Evolutionary conservation across 2,888 invertebrate genomes (phyloP).

Genomic region (Mythimna vitellina): DNA sequence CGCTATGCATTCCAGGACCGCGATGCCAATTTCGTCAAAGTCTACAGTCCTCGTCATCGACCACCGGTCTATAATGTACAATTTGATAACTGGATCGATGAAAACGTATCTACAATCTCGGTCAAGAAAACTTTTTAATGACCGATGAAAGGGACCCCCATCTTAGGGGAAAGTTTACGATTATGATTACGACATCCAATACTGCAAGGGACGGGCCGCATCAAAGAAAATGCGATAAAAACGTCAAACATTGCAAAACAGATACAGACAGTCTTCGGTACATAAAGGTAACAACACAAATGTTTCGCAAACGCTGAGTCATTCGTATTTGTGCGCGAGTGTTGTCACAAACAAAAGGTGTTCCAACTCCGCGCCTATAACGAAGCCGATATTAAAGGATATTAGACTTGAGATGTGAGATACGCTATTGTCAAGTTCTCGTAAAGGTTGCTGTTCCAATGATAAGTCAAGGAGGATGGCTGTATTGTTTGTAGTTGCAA

Average conservation of each 20-base stretch:
- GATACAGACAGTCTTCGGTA: conserved; percentile 26
- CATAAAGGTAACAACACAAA: conserved; percentile 42
- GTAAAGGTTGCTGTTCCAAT: conserved; percentile 3
- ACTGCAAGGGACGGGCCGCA: background rate
- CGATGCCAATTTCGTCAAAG: too few species aligned
- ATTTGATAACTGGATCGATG: background rate
- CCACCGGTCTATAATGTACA: background rate
- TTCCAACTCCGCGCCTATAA: conserved; percentile 43
- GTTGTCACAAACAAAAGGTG: conserved; percentile 52
- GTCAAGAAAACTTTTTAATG: conserved; percentile 15
- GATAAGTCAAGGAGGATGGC: conserved; percentile 11
- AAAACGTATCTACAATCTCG: background rate
- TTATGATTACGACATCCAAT: conserved; percentile 8
- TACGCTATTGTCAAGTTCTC: conserved; percentile 28
- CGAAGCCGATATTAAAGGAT: conserved; percentile 37
- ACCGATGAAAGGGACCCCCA: conserved; percentile 2
- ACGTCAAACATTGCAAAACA: conserved; percentile 37
- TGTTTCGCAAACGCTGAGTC: conserved; percentile 56
- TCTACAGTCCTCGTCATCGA: background rate
- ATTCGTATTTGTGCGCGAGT: conserved; percentile 28
- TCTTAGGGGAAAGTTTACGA: conserved; percentile 1
- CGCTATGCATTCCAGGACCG: too few species aligned
- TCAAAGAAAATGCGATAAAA: conserved; percentile 14
- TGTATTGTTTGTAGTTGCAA: background rate
- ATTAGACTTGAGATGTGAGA: conserved; percentile 39